A percentile compares a stretch with the other conserved stretches of the same genome.
Conservation (phyloP, 35 echinoderm and acorn worm genomes). For the Amphiura filiformis region DNA sequence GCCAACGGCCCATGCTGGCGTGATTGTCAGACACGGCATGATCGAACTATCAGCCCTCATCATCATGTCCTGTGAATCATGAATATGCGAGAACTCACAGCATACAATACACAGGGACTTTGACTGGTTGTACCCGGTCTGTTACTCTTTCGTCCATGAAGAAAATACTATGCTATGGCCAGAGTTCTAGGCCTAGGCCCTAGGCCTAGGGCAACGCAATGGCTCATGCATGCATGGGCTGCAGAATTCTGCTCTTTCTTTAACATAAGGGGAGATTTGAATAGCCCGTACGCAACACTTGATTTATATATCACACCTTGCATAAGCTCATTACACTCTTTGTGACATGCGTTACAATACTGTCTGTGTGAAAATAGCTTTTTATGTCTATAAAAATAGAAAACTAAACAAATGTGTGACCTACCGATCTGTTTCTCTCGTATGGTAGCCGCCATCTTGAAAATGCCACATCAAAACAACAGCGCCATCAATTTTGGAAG, state of each 20-base stretch:
- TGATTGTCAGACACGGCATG: too few species aligned
- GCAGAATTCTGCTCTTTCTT: neutral
- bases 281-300: neutral
- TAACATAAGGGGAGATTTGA: neutral
- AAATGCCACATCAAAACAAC: neutral
- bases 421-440: neutral
- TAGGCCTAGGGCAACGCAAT: neutral
- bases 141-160: too few species aligned
- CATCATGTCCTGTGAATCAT: neutral
- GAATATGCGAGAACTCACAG: too few species aligned
- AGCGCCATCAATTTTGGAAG: neutral
- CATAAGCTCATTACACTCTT: neutral
- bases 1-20: too few species aligned
- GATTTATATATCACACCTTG: neutral
- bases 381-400: neutral
- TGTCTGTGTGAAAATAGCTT: neutral
- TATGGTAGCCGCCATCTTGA: neutral
- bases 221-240: neutral
- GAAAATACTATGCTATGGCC: neutral
- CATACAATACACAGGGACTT: too few species aligned
- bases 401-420: neutral
- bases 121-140: too few species aligned
- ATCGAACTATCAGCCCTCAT: too few species aligned
- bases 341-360: neutral
- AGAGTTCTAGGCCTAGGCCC: neutral